A percentile compares a stretch with the other conserved stretches of the same genome.
Conservation (phyloP, 2,888 invertebrate genomes). For the Saturnia pavonia region DNA sequence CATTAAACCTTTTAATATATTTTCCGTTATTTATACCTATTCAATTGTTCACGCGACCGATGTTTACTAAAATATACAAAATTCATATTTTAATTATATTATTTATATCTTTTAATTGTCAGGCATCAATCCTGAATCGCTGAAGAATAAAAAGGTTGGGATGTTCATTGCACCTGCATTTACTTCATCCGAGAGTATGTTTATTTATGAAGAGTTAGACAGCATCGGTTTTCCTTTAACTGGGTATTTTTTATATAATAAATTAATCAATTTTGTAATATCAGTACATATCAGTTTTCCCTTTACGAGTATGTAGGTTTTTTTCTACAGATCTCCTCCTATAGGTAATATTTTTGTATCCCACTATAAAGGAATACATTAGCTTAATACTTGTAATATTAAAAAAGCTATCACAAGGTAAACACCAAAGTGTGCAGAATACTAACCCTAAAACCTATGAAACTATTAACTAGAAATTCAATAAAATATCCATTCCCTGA, state of each 20-base stretch:
- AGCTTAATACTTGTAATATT: neutral
- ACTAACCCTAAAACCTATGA: neutral
- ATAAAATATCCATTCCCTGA: no score
- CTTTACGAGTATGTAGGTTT: neutral
- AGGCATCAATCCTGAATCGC: neutral
- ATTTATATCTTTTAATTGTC: neutral
- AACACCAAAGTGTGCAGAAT: neutral
- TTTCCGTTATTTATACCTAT: no score
- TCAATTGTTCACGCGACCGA: no score
- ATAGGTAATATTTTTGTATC: neutral
- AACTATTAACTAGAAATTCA: no score
- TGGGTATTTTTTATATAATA: neutral
- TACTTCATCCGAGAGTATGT: neutral
- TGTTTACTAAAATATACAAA: neutral
- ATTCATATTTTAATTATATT: neutral
- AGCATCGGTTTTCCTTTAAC: neutral
- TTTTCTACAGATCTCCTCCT: neutral
- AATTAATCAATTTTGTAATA: neutral
- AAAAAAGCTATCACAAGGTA: neutral
- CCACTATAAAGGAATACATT: neutral
- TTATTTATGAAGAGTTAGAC: neutral
- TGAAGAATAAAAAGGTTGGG: neutral
- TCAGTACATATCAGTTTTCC: neutral
- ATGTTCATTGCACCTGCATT: neutral
- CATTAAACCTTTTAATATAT: no score